Percentiles rank a stretch among this genome's conserved stretches.
Evolutionary conservation across 1,140 invertebrate genomes (phyloP).

Genomic region (Hyles vespertilio): DNA sequence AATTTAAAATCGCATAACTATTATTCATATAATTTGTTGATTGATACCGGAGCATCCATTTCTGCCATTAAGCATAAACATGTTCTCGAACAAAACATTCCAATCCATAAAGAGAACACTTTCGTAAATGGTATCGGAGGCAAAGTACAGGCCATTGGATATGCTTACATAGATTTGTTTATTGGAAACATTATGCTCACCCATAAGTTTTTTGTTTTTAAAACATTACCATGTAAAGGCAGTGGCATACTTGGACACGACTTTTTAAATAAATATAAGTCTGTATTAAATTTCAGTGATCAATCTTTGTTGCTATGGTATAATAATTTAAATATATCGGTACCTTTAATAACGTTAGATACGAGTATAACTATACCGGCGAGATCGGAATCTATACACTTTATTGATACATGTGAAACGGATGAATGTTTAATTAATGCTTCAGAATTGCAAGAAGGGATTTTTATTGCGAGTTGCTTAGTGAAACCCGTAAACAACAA

Average conservation of each 20-base stretch:
- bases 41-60: conserved; percentile 24
- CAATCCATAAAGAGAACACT: conserved; percentile 17
- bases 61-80: conserved; percentile 7
- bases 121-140: conserved; percentile 28
- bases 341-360: conserved; percentile 9
- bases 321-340: conserved; percentile 8
- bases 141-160: conserved; percentile 19
- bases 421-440: background rate
- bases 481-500: too few relatives aligned
- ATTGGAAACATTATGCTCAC: conserved; percentile 8
- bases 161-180: conserved; percentile 18
- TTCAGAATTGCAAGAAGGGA: too few relatives aligned
- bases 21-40: conserved; percentile 9
- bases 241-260: conserved; percentile 27
- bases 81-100: conserved; percentile 15
- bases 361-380: conserved; percentile 9
- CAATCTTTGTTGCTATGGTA: conserved; percentile 17
- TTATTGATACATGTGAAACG: conserved; percentile 11
- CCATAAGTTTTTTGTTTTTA: conserved; percentile 28
- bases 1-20: conserved; percentile 1
- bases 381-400: conserved; percentile 24
- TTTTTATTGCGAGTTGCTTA: too few relatives aligned
- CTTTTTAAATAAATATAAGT: conserved; percentile 21
- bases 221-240: conserved; percentile 19
- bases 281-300: conserved; percentile 11